Evolutionary conservation across 2,888 invertebrate genomes (phyloP), one percentile per base, ranked within the genome.

Genomic region (Linnaemya tessellans): DNA sequence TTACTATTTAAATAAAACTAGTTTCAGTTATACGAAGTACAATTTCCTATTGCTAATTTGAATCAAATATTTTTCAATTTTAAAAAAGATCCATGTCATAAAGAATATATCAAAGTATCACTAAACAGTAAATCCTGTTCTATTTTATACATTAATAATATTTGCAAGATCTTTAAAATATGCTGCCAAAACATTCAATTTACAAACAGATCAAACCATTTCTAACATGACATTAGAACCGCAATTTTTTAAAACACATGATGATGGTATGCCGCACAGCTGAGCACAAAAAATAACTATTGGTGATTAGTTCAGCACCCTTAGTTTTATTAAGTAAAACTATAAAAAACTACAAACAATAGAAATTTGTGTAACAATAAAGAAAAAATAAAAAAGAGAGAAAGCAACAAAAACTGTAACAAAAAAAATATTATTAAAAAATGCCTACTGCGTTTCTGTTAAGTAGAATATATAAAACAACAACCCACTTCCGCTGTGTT

Each of bases 401-500:
- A 30, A 11, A 11, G 11, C 56, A 70, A 74, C 9, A 15, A 3
- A 25, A 79, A 82, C 51, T 85, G 70, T 78, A 84, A 78, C 74
- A 70, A 68, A 80, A 68, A 80, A 71, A 56, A 35, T 8, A 49
- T 64, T 70, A 13, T 65, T 18, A 35, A 49, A 68, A 80, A 77
- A 60, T 30, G 35, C 49, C 64, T 64, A 20, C 64, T 64, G 41
- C 51, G 38, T 62, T 25, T 60, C 30, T 38, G 62, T 30, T 10
- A 71, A 71, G 58, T 25, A 8, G 56, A 71, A 64, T 15, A 64
- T 22, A 62, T 74, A 74, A 51, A 79, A 79, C 67, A 74, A 82
- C 84, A 85, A 79, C 84, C 84, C 84, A 85, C 84, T 82, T 85
- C 81, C 84, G 84, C 64, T 82, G 51, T 81, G 77, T 73, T 84